These are phyloP conservation scores for Okamejei kenojei DNA, from an alignment of 2,797 vertebrate genomes.

Conservation along the genomic window DNA sequence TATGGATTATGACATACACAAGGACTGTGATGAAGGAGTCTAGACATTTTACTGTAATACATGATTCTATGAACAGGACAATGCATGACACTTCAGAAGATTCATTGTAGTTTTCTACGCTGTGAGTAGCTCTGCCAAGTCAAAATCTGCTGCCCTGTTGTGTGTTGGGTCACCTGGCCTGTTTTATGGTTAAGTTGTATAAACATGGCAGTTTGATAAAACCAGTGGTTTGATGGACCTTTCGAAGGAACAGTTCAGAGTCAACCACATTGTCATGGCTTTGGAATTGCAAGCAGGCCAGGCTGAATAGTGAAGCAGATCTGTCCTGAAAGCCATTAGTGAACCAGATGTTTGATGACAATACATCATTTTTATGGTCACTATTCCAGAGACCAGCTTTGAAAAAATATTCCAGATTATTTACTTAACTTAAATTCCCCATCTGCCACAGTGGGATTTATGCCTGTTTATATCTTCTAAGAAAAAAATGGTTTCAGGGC, in stretches of 20 bases:
- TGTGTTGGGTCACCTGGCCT: too few species aligned
- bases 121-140: too few species aligned
- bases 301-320: too few species aligned
- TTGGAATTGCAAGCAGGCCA: not conserved
- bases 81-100: too few species aligned
- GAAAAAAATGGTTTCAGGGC: not conserved
- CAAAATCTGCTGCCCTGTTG: too few species aligned
- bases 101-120: too few species aligned
- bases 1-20: too few species aligned
- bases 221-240: not conserved
- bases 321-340: not conserved
- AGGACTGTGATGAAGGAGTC: too few species aligned
- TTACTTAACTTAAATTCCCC: not conserved
- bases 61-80: too few species aligned
- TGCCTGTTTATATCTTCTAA: not conserved
- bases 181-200: too few species aligned
- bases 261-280: not conserved
- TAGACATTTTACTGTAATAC: too few species aligned
- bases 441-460: not conserved
- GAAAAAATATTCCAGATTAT: not conserved
- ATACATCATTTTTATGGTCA: not conserved
- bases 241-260: not conserved
- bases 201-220: not conserved
- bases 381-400: not conserved
- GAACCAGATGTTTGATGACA: not conserved